phyloP scores from a whole-genome alignment of 2,113 vertebrate species.

The Amblyornis subalaris region DNA sequence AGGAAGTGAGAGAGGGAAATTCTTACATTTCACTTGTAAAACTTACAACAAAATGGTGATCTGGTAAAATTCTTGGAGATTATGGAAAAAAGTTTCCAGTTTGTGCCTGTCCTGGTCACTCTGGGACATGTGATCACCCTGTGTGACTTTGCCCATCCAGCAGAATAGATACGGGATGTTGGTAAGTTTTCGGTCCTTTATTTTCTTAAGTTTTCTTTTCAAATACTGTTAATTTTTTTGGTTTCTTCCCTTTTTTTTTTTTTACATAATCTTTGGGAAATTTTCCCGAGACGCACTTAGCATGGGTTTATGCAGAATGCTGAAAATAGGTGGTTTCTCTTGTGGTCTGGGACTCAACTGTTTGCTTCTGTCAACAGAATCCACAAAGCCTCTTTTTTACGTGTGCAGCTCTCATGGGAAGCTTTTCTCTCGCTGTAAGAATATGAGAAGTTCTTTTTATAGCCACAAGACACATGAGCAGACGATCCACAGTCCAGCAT shows the following conservation, averaged over 20 bases:
- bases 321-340: background rate
- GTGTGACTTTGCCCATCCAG: background rate
- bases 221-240: background rate
- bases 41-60: background rate
- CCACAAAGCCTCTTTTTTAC: background rate
- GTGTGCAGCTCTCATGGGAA: background rate
- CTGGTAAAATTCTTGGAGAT: background rate
- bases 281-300: background rate
- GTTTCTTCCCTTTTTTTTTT: background rate
- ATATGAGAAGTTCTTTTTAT: background rate
- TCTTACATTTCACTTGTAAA: background rate
- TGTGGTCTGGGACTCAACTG: background rate
- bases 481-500: background rate
- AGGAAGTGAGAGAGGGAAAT: background rate
- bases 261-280: background rate
- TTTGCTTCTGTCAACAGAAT: background rate
- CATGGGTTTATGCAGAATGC: background rate
- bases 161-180: background rate
- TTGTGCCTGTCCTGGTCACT: background rate
- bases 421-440: background rate
- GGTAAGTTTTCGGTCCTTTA: background rate
- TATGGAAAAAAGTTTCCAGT: background rate
- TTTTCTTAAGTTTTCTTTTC: background rate
- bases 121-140: background rate
- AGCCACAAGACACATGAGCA: accelerated